Base-by-base conservation (phyloP, 1,140 invertebrate genomes). In the Spodoptera litura region DNA sequence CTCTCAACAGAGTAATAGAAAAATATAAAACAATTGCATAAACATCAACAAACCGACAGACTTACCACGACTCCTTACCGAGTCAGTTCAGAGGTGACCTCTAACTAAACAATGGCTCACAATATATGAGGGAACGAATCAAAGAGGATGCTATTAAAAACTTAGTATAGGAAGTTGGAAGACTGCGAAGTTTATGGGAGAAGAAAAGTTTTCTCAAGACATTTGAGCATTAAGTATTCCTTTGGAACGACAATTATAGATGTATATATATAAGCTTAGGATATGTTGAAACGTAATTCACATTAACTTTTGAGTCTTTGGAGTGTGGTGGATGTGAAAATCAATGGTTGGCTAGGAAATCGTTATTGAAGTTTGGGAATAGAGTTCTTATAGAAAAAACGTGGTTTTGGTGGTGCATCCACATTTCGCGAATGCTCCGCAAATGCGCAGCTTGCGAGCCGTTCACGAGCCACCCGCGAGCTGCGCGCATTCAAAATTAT, bases 21-120 rank as follows among this genome's bases (percentile, higher is more conserved):
- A 93, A 93, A 92, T 90, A 92, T 91, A 88, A 91, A 91, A 91
- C 90, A 92, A 93, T 92, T 90, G 89, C 85, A 91, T 84, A 91
- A 92, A 87, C 82, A 84, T 89, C 87, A 86, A 83, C 84, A 79
- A 78, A 87, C 82, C 79, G 87, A 88, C 84, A 84, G 83, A 84
- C 84, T 84, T 85, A 87, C 87, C 88, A 86, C 84, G 87, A 87
- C 84, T 88, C 83, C 84, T 83, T 77, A 81, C 84, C 71, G 80
- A 89, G 87, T 85, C 87, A 88, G 15, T 38, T 66, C 62, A 66
- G 80, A 79, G 82, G 83, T 91, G 89, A 93, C 90, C 90, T 86
- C 83, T 87, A 83, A 83, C 84, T 81, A 86, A 79, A 89, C 88
- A 91, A 75, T 75, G 59, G 58, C 31, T 73, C 64, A 75, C 53